Evolutionary conservation across 2,888 invertebrate species (phyloP).

Genomic region (Aphrophora alni): DNA sequence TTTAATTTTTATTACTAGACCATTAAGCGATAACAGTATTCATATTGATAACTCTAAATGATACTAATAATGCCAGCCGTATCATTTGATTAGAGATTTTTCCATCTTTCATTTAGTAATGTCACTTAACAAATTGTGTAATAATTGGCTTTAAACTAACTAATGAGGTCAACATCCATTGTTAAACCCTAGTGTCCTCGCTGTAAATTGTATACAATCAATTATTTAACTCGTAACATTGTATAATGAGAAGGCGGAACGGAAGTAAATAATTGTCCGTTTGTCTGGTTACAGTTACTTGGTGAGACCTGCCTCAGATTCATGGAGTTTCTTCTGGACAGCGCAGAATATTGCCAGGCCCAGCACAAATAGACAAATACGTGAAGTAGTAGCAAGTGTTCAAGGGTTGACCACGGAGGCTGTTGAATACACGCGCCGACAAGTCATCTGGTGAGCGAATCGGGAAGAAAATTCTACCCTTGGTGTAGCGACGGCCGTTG

Average conservation of each 20-base stretch:
- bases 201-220: not conserved
- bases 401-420: slow-evolving; percentile 16
- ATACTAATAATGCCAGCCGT: too few relatives aligned
- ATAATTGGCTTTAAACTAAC: too few relatives aligned
- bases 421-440: slow-evolving; percentile 42
- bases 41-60: too few relatives aligned
- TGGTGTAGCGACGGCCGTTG: slow-evolving; percentile 53
- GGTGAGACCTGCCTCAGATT: slow-evolving; percentile 90
- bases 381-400: not conserved
- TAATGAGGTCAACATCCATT: not conserved
- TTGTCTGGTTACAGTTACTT: slow-evolving; percentile 72
- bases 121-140: too few relatives aligned
- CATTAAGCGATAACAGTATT: too few relatives aligned
- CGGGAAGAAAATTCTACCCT: slow-evolving; percentile 52
- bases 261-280: slow-evolving; percentile 27
- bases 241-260: not conserved
- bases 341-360: slow-evolving; percentile 98
- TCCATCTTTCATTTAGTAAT: too few relatives aligned
- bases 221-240: not conserved
- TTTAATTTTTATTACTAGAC: too few relatives aligned
- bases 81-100: too few relatives aligned
- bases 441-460: slow-evolving; percentile 51
- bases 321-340: slow-evolving; percentile 98
- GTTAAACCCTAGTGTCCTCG: not conserved
- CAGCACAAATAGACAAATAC: slow-evolving; percentile 86